Evolutionary conservation across 2,113 vertebrate genomes (phyloP), one percentile per base, ranked within the genome.

Genomic region (Sinocyclocheilus anshuiensis): DNA sequence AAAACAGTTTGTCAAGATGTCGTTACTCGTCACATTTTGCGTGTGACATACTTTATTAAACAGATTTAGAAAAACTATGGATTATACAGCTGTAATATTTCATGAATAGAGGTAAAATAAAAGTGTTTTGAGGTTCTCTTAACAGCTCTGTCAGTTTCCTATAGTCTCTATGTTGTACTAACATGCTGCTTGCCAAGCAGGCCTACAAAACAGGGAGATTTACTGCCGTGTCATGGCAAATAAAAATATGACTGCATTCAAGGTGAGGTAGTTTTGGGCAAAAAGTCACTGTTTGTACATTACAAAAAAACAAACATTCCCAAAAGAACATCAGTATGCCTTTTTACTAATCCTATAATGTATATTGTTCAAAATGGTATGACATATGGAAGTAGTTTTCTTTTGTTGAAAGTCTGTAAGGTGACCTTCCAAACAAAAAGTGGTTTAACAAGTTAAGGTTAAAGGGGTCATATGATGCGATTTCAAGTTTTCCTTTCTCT

Each of bases 141-240:
- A 71, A 2, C 77, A 55, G 77, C 84, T 20, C 79, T 53, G 65
- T 85, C 80, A 24, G 42, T 81, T 69, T 86, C 48, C 71, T 36
- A 88, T 78, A 26, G 63, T 86, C 9, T 74, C 69, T 82, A n/a
- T 53, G 83, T 79, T 77, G 80, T 84, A 75, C 61, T 77, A 29
- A 48, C 84, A 18, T 29, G n/a, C 48, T 24, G 72, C 36, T 83
- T 12, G 0, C 13, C 90, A 89, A 55, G 55, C 86, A 85, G 74
- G 89, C 90, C 85, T 88, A 78, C 91, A 90, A 90, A 88, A 74
- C 88, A 29, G 77, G 84, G 45, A 39, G 82, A 91, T 93, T 90
- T 91, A 90, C 84, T 80, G 83, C 86, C 61, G 69, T 77, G 83
- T 88, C 89, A 87, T 86, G 85, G 89, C 61, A 29, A 82, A 86